Conservation (phyloP, 2,113 vertebrate species). For the Mormyrus lacerda region DNA sequence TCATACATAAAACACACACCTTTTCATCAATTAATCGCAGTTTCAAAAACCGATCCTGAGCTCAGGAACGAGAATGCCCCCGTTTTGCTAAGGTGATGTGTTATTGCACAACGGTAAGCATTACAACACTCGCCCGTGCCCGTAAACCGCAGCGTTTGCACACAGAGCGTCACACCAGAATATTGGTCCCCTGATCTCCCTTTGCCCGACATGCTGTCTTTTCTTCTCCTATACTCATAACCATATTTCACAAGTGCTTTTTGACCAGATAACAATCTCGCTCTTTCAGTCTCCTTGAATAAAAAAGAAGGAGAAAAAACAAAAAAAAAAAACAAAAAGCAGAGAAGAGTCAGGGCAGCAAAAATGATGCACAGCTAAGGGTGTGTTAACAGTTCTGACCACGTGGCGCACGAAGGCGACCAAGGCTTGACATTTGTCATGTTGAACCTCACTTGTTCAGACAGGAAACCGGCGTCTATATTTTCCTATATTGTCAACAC, state of each 20-base stretch:
- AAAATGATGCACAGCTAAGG: conserved; percentile 60
- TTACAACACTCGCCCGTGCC: conserved; percentile 30
- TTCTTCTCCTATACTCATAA: conserved; percentile 36
- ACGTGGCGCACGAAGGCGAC: conserved; percentile 62
- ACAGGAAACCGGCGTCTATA: conserved; percentile 76
- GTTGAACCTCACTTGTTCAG: conserved; percentile 73
- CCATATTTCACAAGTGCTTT: conserved; percentile 47
- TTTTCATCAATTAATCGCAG: neutral
- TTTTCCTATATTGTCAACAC: conserved; percentile 74
- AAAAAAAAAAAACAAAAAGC: neutral
- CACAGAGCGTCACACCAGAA: conserved; percentile 36
- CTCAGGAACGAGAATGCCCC: neutral
- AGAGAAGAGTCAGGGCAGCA: conserved; percentile 39
- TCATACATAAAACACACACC: neutral
- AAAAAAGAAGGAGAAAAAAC: neutral
- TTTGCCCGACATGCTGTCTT: conserved; percentile 17
- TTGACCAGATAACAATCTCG: conserved; percentile 54
- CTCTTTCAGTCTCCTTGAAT: conserved; percentile 44
- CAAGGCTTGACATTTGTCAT: conserved; percentile 80
- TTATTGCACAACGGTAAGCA: neutral
- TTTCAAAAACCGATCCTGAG: neutral
- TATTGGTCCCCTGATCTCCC: conserved; percentile 37
- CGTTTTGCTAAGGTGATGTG: neutral
- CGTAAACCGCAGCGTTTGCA: conserved; percentile 45
- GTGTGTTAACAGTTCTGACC: conserved; percentile 68